Evolutionary conservation across 2,888 invertebrate species (phyloP).

Genomic region (Didymodactylos carnosus): DNA sequence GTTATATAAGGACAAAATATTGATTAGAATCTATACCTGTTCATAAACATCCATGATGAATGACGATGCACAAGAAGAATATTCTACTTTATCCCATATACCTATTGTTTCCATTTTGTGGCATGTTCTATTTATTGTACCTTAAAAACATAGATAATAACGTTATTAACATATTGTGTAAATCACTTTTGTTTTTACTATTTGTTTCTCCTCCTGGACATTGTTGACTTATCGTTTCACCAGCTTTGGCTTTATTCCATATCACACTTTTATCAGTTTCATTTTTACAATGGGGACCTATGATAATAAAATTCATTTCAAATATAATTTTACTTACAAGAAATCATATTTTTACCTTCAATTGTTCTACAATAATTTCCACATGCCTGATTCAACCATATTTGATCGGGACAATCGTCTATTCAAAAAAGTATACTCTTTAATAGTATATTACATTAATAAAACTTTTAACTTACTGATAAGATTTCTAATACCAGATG

Average conservation of each 20-base stretch:
- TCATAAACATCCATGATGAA: too few relatives aligned
- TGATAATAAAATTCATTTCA: neutral
- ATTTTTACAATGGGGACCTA: neutral
- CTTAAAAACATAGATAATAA: neutral
- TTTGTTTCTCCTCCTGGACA: neutral
- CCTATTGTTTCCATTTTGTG: neutral
- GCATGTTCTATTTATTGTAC: neutral
- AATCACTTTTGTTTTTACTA: neutral
- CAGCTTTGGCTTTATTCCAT: neutral
- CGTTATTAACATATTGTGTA: neutral
- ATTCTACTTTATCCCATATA: neutral
- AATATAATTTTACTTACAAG: neutral
- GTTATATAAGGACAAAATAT: too few relatives aligned
- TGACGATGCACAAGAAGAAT: neutral
- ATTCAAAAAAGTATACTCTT: neutral
- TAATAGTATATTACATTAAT: neutral
- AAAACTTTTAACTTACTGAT: neutral
- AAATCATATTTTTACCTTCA: neutral
- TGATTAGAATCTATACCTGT: too few relatives aligned
- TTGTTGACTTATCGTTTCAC: neutral
- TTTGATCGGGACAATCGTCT: neutral
- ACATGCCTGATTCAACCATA: neutral
- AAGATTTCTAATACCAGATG: neutral
- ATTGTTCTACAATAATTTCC: neutral
- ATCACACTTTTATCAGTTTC: neutral